phyloP scores from a whole-genome alignment of 2,797 vertebrate species.

The Eulemur rubriventer region DNA sequence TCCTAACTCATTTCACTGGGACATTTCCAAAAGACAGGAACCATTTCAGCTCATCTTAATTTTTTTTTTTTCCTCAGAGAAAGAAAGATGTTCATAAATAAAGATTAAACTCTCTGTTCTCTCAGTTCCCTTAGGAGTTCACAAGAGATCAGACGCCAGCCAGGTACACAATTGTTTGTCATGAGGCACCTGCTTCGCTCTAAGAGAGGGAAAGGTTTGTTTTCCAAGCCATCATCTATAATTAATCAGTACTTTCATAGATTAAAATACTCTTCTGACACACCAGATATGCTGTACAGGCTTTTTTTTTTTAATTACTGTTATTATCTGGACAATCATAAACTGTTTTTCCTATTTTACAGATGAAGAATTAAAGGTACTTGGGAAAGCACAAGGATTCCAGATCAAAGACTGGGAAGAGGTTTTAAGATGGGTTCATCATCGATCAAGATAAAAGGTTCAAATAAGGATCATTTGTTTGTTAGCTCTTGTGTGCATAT shows the following conservation, averaged over 20 bases:
- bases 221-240: not conserved
- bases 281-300: not conserved
- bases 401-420: not conserved
- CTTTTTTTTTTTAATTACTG: not conserved
- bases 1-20: not conserved
- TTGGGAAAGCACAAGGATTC: not conserved
- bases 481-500: not conserved
- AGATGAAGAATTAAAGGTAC: slow-evolving; percentile 7
- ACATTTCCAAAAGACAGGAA: not conserved
- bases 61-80: not conserved
- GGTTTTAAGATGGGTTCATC: not conserved
- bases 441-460: not conserved
- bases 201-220: not conserved
- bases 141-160: not conserved
- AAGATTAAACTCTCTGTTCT: slow-evolving; percentile 49
- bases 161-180: not conserved
- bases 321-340: not conserved
- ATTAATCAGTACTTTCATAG: not conserved
- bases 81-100: slow-evolving; percentile 44
- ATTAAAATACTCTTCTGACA: not conserved
- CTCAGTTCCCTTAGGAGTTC: not conserved
- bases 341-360: not conserved
- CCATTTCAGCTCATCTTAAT: not conserved
- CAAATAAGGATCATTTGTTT: not conserved
- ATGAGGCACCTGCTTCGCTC: not conserved